These are phyloP conservation scores for Eleginops maclovinus DNA, from an alignment of 2,113 vertebrate genomes.

Conservation along the genomic window DNA sequence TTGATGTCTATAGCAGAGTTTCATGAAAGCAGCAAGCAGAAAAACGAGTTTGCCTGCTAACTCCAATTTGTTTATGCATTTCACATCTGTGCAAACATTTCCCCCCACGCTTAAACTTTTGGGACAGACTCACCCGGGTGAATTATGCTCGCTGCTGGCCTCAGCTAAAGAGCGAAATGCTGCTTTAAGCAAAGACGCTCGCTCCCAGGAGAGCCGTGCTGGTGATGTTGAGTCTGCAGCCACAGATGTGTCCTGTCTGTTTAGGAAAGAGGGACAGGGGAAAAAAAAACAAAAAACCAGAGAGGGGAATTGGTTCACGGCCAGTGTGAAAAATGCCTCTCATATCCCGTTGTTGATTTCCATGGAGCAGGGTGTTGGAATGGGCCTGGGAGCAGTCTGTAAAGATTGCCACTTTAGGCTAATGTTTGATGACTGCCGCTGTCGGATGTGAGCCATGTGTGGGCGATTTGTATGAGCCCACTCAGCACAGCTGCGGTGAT, in stretches of 20 bases:
- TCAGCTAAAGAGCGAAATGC: conserved; percentile 39
- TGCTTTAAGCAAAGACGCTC: conserved; percentile 45
- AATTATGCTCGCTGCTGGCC: conserved; percentile 16
- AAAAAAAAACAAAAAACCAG: not conserved
- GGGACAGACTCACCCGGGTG: not conserved
- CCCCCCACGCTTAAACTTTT: not conserved
- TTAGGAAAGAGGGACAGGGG: not conserved
- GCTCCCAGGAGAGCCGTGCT: conserved; percentile 34
- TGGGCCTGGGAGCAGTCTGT: conserved; percentile 44
- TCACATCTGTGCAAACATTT: conserved; percentile 1
- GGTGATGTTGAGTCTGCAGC: conserved; percentile 41
- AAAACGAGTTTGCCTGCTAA: not conserved
- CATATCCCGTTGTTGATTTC: conserved; percentile 30
- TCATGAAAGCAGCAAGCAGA: not conserved
- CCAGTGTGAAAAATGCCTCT: conserved; percentile 20
- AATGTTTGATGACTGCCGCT: conserved; percentile 68
- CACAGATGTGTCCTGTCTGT: conserved; percentile 38
- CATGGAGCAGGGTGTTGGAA: conserved; percentile 31
- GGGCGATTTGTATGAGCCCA: conserved; percentile 68
- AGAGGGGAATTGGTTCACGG: not conserved
- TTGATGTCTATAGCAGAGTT: no score
- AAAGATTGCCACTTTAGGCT: conserved; percentile 61
- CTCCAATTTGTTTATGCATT: not conserved
- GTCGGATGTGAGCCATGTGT: conserved; percentile 70
- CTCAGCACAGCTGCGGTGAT: conserved; percentile 73